Conservation (phyloP, 2,888 invertebrate genomes). For the Keiferia lycopersicella region DNA sequence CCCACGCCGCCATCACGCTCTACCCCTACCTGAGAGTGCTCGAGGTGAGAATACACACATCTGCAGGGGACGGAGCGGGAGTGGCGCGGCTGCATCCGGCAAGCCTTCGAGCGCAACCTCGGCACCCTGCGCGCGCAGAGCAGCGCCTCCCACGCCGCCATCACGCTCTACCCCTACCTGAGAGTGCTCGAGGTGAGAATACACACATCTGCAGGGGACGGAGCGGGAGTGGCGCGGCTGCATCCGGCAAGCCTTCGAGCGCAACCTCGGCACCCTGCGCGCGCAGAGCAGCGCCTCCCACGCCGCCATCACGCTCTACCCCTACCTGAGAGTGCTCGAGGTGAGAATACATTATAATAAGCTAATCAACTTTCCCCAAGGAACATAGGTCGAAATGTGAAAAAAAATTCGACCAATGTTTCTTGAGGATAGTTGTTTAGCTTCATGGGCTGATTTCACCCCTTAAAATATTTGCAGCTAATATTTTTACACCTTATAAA, state of each 20-base stretch:
- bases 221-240: slow-evolving; percentile 85
- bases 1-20: slow-evolving; percentile 81
- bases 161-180: slow-evolving; percentile 87
- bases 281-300: slow-evolving; percentile 81
- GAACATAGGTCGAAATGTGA: background rate
- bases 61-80: slow-evolving; percentile 82
- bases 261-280: slow-evolving; percentile 85
- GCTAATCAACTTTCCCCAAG: too few relatives aligned
- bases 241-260: slow-evolving; percentile 83
- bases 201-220: slow-evolving; percentile 76
- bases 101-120: slow-evolving; percentile 87
- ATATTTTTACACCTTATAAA: too few relatives aligned
- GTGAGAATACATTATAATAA: slow-evolving; percentile 44
- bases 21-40: slow-evolving; percentile 87
- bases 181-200: slow-evolving; percentile 79
- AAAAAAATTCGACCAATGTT: background rate
- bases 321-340: slow-evolving; percentile 85
- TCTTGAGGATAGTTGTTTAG: background rate
- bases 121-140: slow-evolving; percentile 83
- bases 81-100: slow-evolving; percentile 84
- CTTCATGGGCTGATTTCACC: background rate
- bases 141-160: slow-evolving; percentile 75
- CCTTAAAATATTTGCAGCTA: too few relatives aligned
- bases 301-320: slow-evolving; percentile 83
- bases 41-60: slow-evolving; percentile 59